Conservation (phyloP, 2,113 vertebrate species). For the Corythoichthys haematopterus region DNA sequence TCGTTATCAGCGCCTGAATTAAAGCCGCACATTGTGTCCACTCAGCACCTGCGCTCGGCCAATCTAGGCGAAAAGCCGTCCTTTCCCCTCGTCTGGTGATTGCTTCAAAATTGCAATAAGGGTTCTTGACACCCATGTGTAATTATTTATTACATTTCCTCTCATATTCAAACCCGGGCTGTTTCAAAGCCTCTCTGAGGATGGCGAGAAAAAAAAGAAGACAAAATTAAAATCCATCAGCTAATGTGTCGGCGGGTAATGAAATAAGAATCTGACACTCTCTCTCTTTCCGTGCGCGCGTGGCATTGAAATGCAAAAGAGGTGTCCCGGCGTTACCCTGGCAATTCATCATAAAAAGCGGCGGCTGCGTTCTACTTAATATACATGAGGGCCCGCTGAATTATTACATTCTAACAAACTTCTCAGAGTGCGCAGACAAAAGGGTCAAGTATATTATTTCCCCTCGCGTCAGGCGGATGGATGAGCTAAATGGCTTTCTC, state of each 20-base stretch:
- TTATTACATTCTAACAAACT: slow-evolving; percentile 92
- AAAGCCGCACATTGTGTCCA: slow-evolving; percentile 69
- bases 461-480: slow-evolving; percentile 58
- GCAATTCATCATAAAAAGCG: slow-evolving; percentile 92
- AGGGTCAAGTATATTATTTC: slow-evolving; percentile 82
- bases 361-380: slow-evolving; percentile 82
- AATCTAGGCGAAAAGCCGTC: slow-evolving; percentile 41
- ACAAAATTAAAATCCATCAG: slow-evolving; percentile 89
- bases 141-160: slow-evolving; percentile 67
- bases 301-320: slow-evolving; percentile 93
- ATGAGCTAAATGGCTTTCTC: slow-evolving; percentile 65
- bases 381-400: slow-evolving; percentile 89
- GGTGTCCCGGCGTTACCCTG: slow-evolving; percentile 83
- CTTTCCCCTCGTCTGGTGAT: slow-evolving; percentile 31
- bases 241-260: slow-evolving; percentile 88
- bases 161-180: slow-evolving; percentile 47
- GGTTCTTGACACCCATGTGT: slow-evolving; percentile 61
- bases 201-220: slow-evolving; percentile 51
- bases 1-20: slow-evolving; percentile 68
- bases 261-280: slow-evolving; percentile 93
- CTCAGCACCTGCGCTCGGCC: slow-evolving; percentile 67
- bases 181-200: slow-evolving; percentile 71
- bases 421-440: slow-evolving; percentile 81
- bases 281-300: slow-evolving; percentile 23
- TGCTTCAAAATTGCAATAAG: slow-evolving; percentile 64